phyloP scores from a whole-genome alignment of 2,888 invertebrate species.

The Bugulina stolonifera region DNA sequence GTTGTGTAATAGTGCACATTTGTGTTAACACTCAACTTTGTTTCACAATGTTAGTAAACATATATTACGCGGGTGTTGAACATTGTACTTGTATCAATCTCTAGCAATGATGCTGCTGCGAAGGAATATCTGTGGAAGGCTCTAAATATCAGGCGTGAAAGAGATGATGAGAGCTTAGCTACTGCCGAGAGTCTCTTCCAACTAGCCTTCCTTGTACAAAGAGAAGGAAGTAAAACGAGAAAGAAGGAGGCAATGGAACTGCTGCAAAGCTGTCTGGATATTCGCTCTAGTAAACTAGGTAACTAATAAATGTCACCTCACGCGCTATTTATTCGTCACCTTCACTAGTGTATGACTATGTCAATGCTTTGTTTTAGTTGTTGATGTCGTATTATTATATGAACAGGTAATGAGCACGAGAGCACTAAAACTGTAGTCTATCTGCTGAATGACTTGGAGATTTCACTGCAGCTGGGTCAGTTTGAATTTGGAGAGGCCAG shows the following conservation, averaged over 20 bases:
- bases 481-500: conserved; percentile 35
- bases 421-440: conserved; percentile 35
- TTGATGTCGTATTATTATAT: not conserved
- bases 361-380: too few relatives aligned
- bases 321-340: too few relatives aligned
- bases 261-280: conserved; percentile 24
- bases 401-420: conserved; percentile 38
- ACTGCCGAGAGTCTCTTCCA: not conserved
- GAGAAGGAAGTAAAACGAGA: conserved; percentile 5
- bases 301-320: too few relatives aligned
- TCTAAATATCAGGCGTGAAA: conserved; percentile 38
- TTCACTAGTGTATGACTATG: too few relatives aligned
- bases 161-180: conserved; percentile 32
- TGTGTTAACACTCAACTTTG: too few relatives aligned
- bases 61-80: too few relatives aligned
- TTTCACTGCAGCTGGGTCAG: conserved; percentile 36
- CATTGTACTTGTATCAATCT: too few relatives aligned
- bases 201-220: not conserved
- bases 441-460: conserved; percentile 37
- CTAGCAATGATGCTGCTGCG: too few relatives aligned
- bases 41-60: too few relatives aligned
- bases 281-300: conserved; percentile 25
- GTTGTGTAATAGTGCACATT: too few relatives aligned
- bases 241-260: conserved; percentile 25
- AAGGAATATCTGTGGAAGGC: conserved; percentile 35